phyloP scores from a whole-genome alignment of 92 coral and sea anemone species.

The Parazoanthus atlanticus region DNA sequence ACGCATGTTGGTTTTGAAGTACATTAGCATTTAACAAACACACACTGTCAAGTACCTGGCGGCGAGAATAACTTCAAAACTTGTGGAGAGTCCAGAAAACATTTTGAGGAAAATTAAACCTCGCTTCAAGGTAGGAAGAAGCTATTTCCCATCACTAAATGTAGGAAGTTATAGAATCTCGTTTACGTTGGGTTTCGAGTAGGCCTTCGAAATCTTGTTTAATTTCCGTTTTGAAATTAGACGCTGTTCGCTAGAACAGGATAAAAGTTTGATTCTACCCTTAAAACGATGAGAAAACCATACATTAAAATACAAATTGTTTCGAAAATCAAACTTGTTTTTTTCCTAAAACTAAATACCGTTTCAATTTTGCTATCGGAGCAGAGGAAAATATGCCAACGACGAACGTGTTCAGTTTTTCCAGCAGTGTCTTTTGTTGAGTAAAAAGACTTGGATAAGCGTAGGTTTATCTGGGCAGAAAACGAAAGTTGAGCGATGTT shows the following conservation, averaged over 20 bases:
- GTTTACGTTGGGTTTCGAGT: background rate
- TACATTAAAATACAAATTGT: background rate
- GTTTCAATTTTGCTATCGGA: background rate
- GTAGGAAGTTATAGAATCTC: background rate
- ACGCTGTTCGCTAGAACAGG: background rate
- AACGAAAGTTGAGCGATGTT: background rate
- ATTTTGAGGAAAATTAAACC: background rate
- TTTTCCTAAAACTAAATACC: background rate
- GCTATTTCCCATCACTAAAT: background rate
- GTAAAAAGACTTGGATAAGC: no score
- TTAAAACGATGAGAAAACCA: background rate
- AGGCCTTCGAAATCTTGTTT: background rate
- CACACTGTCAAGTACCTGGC: background rate
- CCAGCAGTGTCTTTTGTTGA: background rate
- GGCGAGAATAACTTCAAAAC: background rate
- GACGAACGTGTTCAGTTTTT: background rate
- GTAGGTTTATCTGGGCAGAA: background rate
- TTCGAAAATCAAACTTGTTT: background rate
- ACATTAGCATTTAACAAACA: conserved; percentile 29
- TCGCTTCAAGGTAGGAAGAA: background rate
- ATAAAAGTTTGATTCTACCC: background rate
- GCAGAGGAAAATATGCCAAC: background rate
- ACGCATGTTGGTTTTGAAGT: background rate
- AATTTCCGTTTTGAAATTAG: conserved; percentile 9
- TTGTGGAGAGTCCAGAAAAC: background rate